phyloP scores from a whole-genome alignment of 2,888 invertebrate genomes.

The Caradrina clavipalpis region DNA sequence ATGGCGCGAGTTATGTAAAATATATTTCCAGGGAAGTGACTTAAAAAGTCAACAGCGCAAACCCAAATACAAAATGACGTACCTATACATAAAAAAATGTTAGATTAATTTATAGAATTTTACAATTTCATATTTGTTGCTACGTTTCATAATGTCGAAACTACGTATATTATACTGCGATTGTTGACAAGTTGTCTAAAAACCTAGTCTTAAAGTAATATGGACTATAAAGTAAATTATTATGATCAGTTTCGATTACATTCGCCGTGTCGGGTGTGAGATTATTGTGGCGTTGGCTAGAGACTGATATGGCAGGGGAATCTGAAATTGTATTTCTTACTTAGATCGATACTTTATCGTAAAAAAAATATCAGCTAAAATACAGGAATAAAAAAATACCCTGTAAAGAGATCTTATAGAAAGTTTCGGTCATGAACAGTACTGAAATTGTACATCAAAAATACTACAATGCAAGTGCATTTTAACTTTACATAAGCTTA shows the following conservation, averaged over 20 bases:
- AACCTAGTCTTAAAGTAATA: constrained; percentile 77
- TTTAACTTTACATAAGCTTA: too few species aligned
- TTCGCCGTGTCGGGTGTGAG: constrained; percentile 69
- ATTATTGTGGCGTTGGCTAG: constrained; percentile 35
- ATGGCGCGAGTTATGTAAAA: neutral
- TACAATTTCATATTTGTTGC: constrained; percentile 72
- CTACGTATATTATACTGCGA: constrained; percentile 76
- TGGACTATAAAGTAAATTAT: constrained; percentile 63
- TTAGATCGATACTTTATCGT: neutral
- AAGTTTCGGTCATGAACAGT: neutral
- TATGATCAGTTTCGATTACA: constrained; percentile 60
- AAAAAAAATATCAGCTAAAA: too few species aligned
- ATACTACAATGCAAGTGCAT: too few species aligned
- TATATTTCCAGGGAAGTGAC: constrained; percentile 17
- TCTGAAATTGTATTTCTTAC: neutral
- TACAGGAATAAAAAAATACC: too few species aligned
- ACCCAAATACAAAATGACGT: constrained; percentile 60
- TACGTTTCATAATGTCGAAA: constrained; percentile 67
- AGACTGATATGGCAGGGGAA: constrained; percentile 26
- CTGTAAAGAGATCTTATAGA: too few species aligned
- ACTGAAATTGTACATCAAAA: neutral
- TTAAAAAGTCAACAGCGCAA: constrained; percentile 8
- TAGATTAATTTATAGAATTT: constrained; percentile 67
- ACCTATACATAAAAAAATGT: constrained; percentile 49
- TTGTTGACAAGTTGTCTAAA: constrained; percentile 78